Evolutionary conservation across 2,113 vertebrate species (phyloP), one percentile per base, ranked within the genome.

Genomic region (Lophochroa leadbeateri): DNA sequence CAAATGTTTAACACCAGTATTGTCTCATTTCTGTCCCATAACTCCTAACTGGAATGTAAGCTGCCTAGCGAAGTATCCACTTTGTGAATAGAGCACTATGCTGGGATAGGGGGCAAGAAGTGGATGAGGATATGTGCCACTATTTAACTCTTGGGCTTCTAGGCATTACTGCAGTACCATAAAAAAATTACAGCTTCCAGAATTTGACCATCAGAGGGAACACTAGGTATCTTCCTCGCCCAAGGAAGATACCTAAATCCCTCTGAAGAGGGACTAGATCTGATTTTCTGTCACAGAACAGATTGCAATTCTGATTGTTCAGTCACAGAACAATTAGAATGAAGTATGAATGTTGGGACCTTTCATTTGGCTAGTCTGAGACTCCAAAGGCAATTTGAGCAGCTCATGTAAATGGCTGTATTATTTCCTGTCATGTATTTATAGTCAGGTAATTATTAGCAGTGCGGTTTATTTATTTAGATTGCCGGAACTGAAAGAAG

Each of bases 391-490:
- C 35, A 71, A 86, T 94, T 64, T 71, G 35, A 81, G 9, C 24
- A 50, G 17, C 43, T 82, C 10, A 24, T 75, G 23, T 88, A 86
- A 84, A 58, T 46, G 29, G n/a, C 29, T 84, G 5, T 58, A 6
- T 86, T 94, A 88, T 90, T 96, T 92, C 37, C 55, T 88, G n/a
- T 25, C 47, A 37, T 35, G 25, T 81, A 55, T 71, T 91, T 91
- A 72, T 79, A 77, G 61, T 53, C 33, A 88, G n/a, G 35, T 84
- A 88, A 88, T 95, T 84, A 90, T 84, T 91, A 94, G 25, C 55
- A 81, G 10, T 46, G 39, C 63, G 8, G 50, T 93, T 70, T 88
- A 75, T 78, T 75, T 85, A 39, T 44, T 47, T 75, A 31, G 39
- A 68, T 35, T 87, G 61, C 17, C 41, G 61, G 47, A 77, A 23